These are phyloP conservation scores for Aphelenchoides avenae DNA, from an alignment of 1,140 invertebrate species.

Conservation along the genomic window DNA sequence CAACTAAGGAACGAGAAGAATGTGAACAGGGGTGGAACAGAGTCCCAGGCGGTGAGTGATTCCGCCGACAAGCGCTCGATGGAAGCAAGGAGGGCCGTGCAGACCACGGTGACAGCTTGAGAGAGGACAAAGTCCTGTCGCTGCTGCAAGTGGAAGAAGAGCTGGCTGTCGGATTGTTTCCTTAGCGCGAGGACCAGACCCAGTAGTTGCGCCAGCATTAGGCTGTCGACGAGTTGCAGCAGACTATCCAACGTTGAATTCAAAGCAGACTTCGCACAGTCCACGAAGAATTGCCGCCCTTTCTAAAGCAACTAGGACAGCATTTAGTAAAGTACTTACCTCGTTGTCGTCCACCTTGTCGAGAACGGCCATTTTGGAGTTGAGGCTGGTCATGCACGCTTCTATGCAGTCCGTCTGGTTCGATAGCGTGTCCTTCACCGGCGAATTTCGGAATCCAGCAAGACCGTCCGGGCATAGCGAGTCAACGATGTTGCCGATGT, in stretches of 20 bases:
- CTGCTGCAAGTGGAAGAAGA: constrained; percentile 46
- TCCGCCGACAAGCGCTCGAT: constrained; percentile 18
- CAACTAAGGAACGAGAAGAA: constrained; percentile 41
- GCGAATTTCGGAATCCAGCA: constrained; percentile 18
- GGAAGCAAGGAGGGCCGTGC: constrained; percentile 27
- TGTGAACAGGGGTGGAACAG: constrained; percentile 26
- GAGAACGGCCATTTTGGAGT: constrained; percentile 46
- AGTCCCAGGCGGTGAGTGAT: constrained; percentile 5
- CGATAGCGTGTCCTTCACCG: constrained; percentile 22
- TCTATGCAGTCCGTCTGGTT: constrained; percentile 41
- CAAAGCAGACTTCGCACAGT: constrained; percentile 32
- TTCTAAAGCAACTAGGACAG: constrained; percentile 13
- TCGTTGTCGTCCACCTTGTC: constrained; percentile 34
- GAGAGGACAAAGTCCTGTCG: constrained; percentile 36
- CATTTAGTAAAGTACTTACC: not conserved
- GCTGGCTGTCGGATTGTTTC: constrained; percentile 32
- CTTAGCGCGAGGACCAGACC: constrained; percentile 27
- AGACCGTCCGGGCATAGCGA: constrained; percentile 32
- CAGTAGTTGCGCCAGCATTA: constrained; percentile 32
- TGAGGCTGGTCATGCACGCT: constrained; percentile 39
- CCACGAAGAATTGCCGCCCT: constrained; percentile 28
- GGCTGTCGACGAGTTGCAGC: constrained; percentile 17
- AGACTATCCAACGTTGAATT: constrained; percentile 37
- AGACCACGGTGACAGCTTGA: constrained; percentile 35
- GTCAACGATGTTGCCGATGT: constrained; percentile 42